Evolutionary conservation across 2,797 vertebrate genomes (phyloP).

Genomic region (Notolepis coatsorum): DNA sequence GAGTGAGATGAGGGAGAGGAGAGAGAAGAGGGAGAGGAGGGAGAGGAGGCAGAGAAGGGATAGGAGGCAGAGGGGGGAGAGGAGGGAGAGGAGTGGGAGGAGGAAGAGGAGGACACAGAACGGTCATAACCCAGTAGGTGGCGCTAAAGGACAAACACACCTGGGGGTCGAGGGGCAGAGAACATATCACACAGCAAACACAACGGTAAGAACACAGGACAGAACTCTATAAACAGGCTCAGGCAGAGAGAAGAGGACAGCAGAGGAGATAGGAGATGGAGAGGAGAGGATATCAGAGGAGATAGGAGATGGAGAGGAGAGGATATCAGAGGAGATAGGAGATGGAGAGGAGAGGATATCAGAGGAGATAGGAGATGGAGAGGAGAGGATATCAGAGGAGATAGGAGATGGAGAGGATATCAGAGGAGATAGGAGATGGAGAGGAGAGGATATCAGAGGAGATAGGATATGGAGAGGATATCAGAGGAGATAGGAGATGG

Average conservation of each 20-base stretch:
- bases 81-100: not conserved
- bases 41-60: not conserved
- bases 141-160: not conserved
- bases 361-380: too few species aligned
- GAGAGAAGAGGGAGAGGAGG: not conserved
- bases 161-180: not conserved
- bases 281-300: constrained; percentile 16
- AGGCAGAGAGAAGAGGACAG: not conserved
- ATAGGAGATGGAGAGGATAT: not conserved
- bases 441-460: not conserved
- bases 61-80: not conserved
- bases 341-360: too few species aligned
- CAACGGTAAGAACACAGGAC: not conserved
- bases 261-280: constrained; percentile 38
- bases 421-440: not conserved
- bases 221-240: not conserved
- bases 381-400: too few species aligned
- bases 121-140: too few species aligned
- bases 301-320: constrained; percentile 8
- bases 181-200: not conserved
- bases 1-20: not conserved
- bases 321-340: not conserved
- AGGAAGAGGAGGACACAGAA: not conserved
- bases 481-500: too few species aligned
- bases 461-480: not conserved